Base-by-base conservation (phyloP, 2,113 vertebrate species). In the Albula glossodonta region DNA sequence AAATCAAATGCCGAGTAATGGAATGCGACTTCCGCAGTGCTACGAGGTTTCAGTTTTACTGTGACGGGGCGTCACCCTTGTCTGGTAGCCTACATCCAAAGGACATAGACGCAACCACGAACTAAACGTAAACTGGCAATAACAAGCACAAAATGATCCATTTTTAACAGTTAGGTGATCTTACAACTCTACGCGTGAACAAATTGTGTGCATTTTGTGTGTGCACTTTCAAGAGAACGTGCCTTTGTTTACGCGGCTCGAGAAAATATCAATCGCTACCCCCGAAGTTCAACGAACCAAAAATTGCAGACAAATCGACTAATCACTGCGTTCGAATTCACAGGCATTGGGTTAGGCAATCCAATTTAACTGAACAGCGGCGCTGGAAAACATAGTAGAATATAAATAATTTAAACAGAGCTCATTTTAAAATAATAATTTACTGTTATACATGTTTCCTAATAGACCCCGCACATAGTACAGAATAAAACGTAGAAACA, bases 21-120 rank as follows among this genome's bases (percentile, higher is more conserved):
- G 92, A 93, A 91, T 93, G 91, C 87, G 90, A 95, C 94, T 96
- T 96, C 94, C 94, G 95, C 95, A 94, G 92, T 94, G 92, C 92
- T 92, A 88, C 89, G 83, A 83, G 83, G 49, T 78, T 88, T 88
- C 87, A 88, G 83, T 89, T 90, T 89, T 87, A 87, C 84, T 82
- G 90, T 89, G 89, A 90, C 93, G 94, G 95, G 95, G 95, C 94
- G 94, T 95, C 94, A 93, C 94, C 95, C 94, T 87, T 48, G 89
- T 88, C 89, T 86, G 89, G 88, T 57, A 77, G 83, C 85, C 83
- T 81, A 83, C 90, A 89, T 70, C 56, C 79, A 86, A 85, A 83
- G 83, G 89, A 88, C 86, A 88, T 86, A 89, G 88, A 88, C 79
- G 78, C 53, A 82, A 12, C 50, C 79, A 49, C 86, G 84, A 63